A percentile compares a stretch with the other conserved stretches of the same genome.
phyloP scores from a whole-genome alignment of 2,113 vertebrate species.

The Perca schrenkii region DNA sequence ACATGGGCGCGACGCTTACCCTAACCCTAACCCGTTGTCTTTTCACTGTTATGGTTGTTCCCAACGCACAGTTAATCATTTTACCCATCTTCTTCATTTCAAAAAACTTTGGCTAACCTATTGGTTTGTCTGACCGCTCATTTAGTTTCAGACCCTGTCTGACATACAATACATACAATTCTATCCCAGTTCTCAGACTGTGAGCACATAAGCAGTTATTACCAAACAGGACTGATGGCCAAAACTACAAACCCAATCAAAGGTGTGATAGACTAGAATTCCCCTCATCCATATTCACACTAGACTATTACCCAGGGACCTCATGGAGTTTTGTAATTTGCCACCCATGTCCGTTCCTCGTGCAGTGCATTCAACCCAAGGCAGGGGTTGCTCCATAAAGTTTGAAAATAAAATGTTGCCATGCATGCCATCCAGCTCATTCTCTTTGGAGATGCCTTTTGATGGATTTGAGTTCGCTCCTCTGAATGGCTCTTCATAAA shows the following conservation, averaged over 20 bases:
- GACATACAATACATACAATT: no score
- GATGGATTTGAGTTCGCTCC: constrained; percentile 18
- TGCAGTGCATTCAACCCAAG: background rate
- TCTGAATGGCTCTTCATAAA: background rate
- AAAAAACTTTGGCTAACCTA: no score
- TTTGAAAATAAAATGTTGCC: background rate
- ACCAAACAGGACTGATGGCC: background rate
- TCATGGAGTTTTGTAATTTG: background rate
- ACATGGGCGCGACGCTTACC: no score
- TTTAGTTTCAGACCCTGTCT: no score
- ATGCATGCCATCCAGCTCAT: constrained; percentile 21
- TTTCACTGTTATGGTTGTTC: no score
- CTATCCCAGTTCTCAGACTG: background rate
- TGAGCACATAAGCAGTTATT: background rate
- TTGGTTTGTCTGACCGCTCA: no score
- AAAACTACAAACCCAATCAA: background rate
- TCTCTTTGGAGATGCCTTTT: constrained; percentile 15
- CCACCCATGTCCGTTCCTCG: no score
- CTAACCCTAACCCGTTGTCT: no score
- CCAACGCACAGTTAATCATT: no score
- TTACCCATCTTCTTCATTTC: no score
- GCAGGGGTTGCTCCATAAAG: background rate
- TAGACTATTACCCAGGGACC: background rate
- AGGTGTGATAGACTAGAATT: background rate
- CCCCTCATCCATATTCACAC: background rate